Base-by-base conservation (phyloP, 2,888 invertebrate genomes). In the Arctia plantaginis region DNA sequence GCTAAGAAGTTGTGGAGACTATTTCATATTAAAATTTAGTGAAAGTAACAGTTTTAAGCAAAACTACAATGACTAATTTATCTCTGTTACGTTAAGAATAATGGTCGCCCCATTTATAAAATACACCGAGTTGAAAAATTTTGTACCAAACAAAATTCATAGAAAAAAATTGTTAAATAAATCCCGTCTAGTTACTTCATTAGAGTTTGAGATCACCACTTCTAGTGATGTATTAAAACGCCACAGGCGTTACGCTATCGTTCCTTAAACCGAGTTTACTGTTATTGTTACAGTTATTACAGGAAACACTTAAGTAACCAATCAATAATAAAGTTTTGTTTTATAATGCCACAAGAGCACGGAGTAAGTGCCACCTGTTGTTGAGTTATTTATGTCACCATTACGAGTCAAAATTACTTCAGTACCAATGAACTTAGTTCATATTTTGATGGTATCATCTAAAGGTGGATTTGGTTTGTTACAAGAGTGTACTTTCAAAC, bases 331-430 rank as follows among this genome's bases (percentile, higher is more conserved):
- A 66, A 23, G 39, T 66, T 66, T 30, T 77, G 65, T 39, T 64
- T 79, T 74, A 70, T 47, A 79, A 74, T 71, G 44, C 72, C 27
- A 13, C 23, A 18, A n/a, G 66, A 68, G 73, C 13, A 47, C 44
- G 66, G 59, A 67, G 66, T 82, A 77, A 81, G 77, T 75, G n/a
- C 73, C 83, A 82, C 83, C 81, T 80, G 80, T 82, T 81, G 80
- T 72, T 44, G 39, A 15, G 39, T 44, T 59, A 68, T 68, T 51
- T 51, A 33, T 62, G 20, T 35, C 65, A n/a, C 10, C 51, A 55
- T 33, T 1, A 39, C 10, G n/a, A 35, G 23, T 39, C 39, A 39
- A 66, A 65, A 66, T 23, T 66, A 39, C 65, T 66, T 33, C 12
- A 23, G 23, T 66, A 20, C 23, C 39, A 23, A 23, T 66, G n/a